A percentile compares a stretch with the other conserved stretches of the same genome.
These are phyloP conservation scores for Dendrocincla tyrannina DNA, from an alignment of 2,797 vertebrate genomes.

Conservation along the genomic window DNA sequence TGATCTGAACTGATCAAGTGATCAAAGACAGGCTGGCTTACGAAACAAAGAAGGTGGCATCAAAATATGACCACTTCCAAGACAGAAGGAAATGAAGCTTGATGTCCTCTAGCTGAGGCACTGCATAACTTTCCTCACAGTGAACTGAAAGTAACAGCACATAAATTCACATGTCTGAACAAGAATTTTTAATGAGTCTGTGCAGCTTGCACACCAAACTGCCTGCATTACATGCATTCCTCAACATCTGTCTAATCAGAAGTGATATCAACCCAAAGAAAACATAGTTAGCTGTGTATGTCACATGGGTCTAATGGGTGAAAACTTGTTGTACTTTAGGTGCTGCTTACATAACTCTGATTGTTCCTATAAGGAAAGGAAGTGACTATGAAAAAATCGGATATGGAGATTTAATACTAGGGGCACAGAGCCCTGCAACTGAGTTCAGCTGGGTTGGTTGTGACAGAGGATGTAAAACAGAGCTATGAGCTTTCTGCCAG, in stretches of 20 bases:
- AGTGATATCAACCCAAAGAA: not conserved
- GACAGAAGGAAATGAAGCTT: not conserved
- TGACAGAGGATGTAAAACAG: not conserved
- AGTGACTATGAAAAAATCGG: not conserved
- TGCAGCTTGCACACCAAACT: not conserved
- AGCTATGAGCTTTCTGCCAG: not conserved
- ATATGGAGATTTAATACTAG: not conserved
- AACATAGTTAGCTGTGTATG: not conserved
- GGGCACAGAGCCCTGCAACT: not conserved
- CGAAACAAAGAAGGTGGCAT: not conserved
- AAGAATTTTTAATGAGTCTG: not conserved
- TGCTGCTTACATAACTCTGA: not conserved
- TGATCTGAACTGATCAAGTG: not conserved
- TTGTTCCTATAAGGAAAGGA: not conserved
- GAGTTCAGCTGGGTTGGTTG: not conserved
- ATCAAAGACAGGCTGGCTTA: not conserved
- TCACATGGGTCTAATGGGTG: not conserved
- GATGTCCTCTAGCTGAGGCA: not conserved
- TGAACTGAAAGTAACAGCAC: not conserved
- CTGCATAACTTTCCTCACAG: not conserved
- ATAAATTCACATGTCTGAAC: not conserved
- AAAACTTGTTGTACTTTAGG: not conserved
- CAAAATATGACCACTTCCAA: not conserved
- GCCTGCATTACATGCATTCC: not conserved
- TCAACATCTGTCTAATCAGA: not conserved